phyloP scores from a whole-genome alignment of 2,113 vertebrate species.

The Psilopsiagon aurifrons region DNA sequence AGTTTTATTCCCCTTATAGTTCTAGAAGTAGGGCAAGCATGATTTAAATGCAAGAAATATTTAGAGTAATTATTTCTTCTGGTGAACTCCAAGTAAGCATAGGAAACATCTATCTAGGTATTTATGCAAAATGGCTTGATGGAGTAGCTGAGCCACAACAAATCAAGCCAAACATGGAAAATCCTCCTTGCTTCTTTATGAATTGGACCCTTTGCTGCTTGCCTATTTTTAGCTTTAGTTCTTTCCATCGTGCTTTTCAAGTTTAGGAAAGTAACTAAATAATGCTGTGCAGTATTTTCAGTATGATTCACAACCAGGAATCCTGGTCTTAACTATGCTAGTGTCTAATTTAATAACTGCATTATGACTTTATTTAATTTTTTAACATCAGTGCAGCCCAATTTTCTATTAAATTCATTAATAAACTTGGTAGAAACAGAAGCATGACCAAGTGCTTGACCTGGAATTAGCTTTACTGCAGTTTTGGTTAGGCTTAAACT shows the following conservation, averaged over 20 bases:
- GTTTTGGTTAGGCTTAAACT: not conserved
- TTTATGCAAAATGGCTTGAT: not conserved
- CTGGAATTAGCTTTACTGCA: not conserved
- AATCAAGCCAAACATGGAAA: not conserved
- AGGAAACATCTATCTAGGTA: constrained; percentile 13
- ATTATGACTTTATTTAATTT: not conserved
- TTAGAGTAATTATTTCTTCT: constrained; percentile 53
- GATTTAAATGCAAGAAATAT: constrained; percentile 60
- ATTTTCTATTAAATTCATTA: not conserved
- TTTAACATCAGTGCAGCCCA: not conserved
- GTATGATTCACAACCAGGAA: not conserved
- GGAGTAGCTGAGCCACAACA: not conserved
- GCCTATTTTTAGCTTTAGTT: not conserved
- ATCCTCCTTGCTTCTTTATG: not conserved
- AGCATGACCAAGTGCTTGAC: not conserved
- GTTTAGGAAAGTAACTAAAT: not conserved
- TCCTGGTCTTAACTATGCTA: not conserved
- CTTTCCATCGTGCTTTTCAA: not conserved
- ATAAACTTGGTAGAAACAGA: not conserved
- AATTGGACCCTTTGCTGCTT: not conserved
- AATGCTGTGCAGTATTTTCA: not conserved
- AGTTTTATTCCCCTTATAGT: constrained; percentile 62
- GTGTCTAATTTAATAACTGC: not conserved
- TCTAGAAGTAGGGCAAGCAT: constrained; percentile 57
- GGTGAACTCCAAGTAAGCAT: constrained; percentile 6